Evolutionary conservation across 2,888 invertebrate genomes (phyloP).

Genomic region (Stenodema calcarata): DNA sequence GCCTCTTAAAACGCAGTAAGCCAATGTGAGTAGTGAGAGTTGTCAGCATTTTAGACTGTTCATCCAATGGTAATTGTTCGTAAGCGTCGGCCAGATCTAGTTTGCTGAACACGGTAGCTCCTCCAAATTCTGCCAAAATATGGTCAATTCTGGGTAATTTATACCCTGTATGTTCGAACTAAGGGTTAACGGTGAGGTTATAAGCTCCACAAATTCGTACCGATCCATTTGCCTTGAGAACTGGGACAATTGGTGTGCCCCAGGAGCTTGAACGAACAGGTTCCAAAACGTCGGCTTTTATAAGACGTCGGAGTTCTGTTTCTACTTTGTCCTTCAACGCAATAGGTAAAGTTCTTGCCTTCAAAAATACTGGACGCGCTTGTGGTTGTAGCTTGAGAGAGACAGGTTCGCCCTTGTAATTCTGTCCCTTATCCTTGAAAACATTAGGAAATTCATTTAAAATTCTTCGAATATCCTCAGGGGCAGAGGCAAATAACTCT

Average conservation of each 20-base stretch:
- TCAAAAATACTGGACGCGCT: slow-evolving; percentile 54
- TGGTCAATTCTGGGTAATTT: slow-evolving; percentile 57
- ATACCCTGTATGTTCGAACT: slow-evolving; percentile 56
- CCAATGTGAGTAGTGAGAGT: slow-evolving; percentile 60
- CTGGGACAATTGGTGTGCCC: slow-evolving; percentile 60
- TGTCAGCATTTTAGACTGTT: slow-evolving; percentile 54
- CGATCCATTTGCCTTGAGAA: slow-evolving; percentile 59
- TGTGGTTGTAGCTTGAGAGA: not conserved
- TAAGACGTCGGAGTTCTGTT: slow-evolving; percentile 55
- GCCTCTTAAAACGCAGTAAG: slow-evolving; percentile 56
- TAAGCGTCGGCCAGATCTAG: slow-evolving; percentile 61
- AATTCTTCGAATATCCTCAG: not conserved
- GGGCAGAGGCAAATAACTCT: too few species aligned
- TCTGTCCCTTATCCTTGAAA: not conserved
- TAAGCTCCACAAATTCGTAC: slow-evolving; percentile 60
- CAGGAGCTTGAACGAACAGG: slow-evolving; percentile 57
- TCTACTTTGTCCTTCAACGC: slow-evolving; percentile 56
- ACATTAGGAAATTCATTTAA: not conserved
- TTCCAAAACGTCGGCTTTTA: slow-evolving; percentile 54
- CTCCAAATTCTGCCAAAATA: slow-evolving; percentile 55
- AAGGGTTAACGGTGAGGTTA: slow-evolving; percentile 59
- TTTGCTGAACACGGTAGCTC: slow-evolving; percentile 60
- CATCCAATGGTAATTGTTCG: slow-evolving; percentile 59
- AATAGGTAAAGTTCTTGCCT: slow-evolving; percentile 57
- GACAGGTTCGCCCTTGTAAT: not conserved